Evolutionary conservation across 2,113 vertebrate genomes (phyloP).

Genomic region (Mormyrus lacerda): DNA sequence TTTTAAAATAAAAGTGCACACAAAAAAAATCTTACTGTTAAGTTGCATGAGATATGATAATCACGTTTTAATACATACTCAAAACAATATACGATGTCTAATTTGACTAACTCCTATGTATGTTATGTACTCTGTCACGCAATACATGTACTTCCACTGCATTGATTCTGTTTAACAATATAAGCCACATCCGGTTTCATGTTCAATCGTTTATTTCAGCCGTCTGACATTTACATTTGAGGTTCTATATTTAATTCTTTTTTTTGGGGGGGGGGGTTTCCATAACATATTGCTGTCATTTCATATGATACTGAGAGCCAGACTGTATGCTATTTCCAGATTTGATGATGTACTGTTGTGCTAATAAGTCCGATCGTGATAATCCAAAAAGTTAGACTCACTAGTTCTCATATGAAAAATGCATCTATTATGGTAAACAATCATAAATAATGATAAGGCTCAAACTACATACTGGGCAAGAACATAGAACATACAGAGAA

Average conservation of each 20-base stretch:
- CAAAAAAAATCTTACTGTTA: background rate
- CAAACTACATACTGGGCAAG: background rate
- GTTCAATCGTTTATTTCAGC: background rate
- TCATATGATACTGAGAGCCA: background rate
- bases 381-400: background rate
- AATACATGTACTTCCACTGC: background rate
- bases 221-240: background rate
- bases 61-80: background rate
- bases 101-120: background rate
- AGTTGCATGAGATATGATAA: background rate
- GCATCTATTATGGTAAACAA: background rate
- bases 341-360: background rate
- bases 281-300: background rate
- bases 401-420: background rate
- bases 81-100: background rate
- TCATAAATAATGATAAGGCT: background rate
- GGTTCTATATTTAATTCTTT: background rate
- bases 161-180: background rate
- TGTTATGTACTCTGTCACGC: background rate
- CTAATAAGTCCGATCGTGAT: background rate
- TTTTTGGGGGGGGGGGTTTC: background rate
- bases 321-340: background rate
- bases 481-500: background rate
- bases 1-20: background rate
- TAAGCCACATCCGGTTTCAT: slow-evolving; percentile 10